Conservation (phyloP, 2,888 invertebrate genomes). For the Aporophyla nigra region DNA sequence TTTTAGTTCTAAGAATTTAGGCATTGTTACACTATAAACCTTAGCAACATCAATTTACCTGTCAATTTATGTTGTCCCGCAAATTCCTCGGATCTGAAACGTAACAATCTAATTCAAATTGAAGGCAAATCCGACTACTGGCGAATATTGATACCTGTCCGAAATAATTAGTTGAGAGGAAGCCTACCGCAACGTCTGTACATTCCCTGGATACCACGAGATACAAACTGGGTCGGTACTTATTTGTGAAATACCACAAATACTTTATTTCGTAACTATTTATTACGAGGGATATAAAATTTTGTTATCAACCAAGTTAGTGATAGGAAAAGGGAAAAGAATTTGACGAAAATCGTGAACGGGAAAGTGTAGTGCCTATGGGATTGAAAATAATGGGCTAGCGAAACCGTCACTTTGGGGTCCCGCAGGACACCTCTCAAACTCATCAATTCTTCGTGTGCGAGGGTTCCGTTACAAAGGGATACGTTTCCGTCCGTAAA, state of each 20-base stretch:
- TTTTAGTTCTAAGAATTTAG: constrained; percentile 2
- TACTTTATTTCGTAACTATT: constrained; percentile 34
- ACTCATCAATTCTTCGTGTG: constrained; percentile 55
- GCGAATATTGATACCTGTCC: constrained; percentile 39
- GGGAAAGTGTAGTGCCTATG: constrained; percentile 22
- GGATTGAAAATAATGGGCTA: constrained; percentile 50
- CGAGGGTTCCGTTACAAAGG: constrained; percentile 25
- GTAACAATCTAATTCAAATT: constrained; percentile 32
- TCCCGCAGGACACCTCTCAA: constrained; percentile 52
- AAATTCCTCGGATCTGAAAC: constrained; percentile 25
- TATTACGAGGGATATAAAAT: constrained; percentile 11
- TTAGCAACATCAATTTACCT: not conserved
- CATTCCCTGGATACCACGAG: constrained; percentile 45
- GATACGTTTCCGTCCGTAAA: constrained; percentile 16
- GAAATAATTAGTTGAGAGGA: constrained; percentile 43
- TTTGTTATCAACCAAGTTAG: constrained; percentile 26
- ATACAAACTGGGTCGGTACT: constrained; percentile 27
- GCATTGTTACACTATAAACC: not conserved
- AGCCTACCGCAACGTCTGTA: constrained; percentile 8
- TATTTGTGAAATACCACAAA: constrained; percentile 28
- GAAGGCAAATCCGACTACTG: constrained; percentile 30
- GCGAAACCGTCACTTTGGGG: constrained; percentile 46
- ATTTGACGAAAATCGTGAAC: constrained; percentile 29
- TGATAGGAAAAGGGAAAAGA: constrained; percentile 26
- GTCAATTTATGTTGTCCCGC: not conserved